Evolutionary conservation across 2,888 invertebrate genomes (phyloP), one percentile per base, ranked within the genome.

Genomic region (Pseudolycoriella hygida): DNA sequence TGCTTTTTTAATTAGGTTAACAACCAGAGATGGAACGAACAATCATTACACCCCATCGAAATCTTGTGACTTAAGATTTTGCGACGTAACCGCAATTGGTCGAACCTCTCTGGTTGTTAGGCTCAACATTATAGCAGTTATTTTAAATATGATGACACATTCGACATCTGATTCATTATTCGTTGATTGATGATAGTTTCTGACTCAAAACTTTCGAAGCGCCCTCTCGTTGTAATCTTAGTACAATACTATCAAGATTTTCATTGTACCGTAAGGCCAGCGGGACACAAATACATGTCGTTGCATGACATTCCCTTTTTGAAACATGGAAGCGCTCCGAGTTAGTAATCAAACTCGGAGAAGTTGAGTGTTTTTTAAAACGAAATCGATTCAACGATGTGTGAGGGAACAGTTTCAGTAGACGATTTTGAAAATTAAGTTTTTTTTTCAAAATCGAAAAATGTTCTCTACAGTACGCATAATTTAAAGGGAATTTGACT

Each of bases 201-300:
- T 15, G 58, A 60, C 60, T 60, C 57, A 42, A 25, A 25, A 49
- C 51, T 44, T 40, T 40, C 17, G 31, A 18, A 45, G 44, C 46
- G 48, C 10, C 62, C 58, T 48, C 55, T 55, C 65, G 62, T 56
- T 64, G 64, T 60, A 63, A 65, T 66, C 66, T 66, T 66, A 60
- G 63, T 52, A 49, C 41, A 56, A 53, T 47, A 41, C 49, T 50
- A 37, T 34, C 51, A 61, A 53, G 44, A 40, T 50, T 48, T 47
- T 52, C 41, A 54, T 55, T 54, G 48, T 52, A 53, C 60, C 61
- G 65, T 66, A 66, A 66, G 64, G 64, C 63, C 64, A 53, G 48
- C 62, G 66, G 56, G 55, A 66, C 52, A 65, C 8, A 48, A 31
- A 19, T 17, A 15, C 11, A 17, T n/a, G 4, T 15, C 15, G n/a